Evolutionary conservation across 2,797 vertebrate genomes (phyloP).

Genomic region (Platyrinchus mystaceus): DNA sequence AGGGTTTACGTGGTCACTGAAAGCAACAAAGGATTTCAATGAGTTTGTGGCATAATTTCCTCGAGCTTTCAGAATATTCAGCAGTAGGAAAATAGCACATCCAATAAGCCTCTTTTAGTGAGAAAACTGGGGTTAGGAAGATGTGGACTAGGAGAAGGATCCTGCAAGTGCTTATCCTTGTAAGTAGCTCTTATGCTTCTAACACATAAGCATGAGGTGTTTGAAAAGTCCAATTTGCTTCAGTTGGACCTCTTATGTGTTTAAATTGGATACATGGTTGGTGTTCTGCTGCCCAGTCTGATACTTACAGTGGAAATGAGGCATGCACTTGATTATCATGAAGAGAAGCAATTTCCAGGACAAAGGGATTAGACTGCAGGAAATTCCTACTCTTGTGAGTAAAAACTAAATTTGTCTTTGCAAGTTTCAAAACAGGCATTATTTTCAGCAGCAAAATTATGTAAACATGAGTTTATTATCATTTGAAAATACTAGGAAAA

Average conservation of each 20-base stretch:
- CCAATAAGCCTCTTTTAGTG: not conserved
- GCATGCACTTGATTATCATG: not conserved
- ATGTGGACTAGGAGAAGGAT: not conserved
- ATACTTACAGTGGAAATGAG: not conserved
- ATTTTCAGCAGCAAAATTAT: not conserved
- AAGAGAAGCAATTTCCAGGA: not conserved
- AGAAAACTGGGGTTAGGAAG: not conserved
- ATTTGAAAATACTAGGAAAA: not conserved
- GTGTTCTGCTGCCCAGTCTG: not conserved
- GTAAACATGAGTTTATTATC: not conserved
- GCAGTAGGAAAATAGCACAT: not conserved
- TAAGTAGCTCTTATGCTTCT: not conserved
- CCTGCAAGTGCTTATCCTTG: not conserved
- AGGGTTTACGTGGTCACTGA: not conserved
- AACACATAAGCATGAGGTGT: not conserved
- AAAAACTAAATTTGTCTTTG: not conserved
- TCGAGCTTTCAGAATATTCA: not conserved
- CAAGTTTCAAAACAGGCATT: not conserved
- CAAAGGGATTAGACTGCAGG: not conserved
- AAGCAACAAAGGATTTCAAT: slow-evolving; percentile 24
- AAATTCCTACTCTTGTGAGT: not conserved
- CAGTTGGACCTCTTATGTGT: not conserved
- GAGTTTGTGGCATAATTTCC: not conserved
- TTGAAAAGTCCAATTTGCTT: not conserved
- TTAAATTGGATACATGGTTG: not conserved